Percentiles rank a stretch among this genome's conserved stretches.
phyloP scores from a whole-genome alignment of 1,140 invertebrate species.

The Tyrophagus putrescentiae region DNA sequence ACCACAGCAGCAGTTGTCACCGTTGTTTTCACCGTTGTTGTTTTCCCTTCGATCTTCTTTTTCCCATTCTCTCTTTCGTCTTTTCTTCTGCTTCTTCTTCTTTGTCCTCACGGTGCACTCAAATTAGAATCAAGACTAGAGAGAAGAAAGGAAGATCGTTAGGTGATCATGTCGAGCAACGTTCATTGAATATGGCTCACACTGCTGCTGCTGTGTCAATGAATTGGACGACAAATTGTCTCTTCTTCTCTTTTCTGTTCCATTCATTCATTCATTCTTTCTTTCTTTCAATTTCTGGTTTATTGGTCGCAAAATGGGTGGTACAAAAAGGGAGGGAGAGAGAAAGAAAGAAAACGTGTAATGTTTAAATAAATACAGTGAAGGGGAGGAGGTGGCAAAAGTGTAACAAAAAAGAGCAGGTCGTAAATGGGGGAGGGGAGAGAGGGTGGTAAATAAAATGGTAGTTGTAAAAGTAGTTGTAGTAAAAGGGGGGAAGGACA shows the following conservation, averaged over 20 bases:
- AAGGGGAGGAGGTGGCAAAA: not conserved
- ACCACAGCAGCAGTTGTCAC: no score
- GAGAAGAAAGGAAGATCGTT: not conserved
- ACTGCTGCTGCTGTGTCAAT: not conserved
- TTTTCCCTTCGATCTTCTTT: no score
- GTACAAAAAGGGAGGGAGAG: slow-evolving; percentile 12
- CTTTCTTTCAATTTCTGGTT: not conserved
- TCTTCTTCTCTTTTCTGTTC: not conserved
- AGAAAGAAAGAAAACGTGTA: slow-evolving; percentile 3
- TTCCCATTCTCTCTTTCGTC: no score
- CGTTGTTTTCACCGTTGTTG: no score
- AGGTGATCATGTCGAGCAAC: not conserved
- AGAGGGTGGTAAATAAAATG: slow-evolving; percentile 11
- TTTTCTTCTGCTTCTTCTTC: no score
- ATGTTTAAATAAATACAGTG: slow-evolving; percentile 5
- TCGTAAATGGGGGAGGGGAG: not conserved
- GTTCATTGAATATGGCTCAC: not conserved
- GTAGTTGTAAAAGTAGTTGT: slow-evolving; percentile 1
- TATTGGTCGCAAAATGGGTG: not conserved
- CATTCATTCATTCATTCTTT: not conserved
- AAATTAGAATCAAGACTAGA: no score
- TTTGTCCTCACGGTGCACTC: no score
- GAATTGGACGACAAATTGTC: not conserved
- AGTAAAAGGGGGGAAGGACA: not conserved
- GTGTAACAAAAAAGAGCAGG: not conserved